Percentiles rank a stretch among this genome's conserved stretches.
These are phyloP conservation scores for Chaitophorus viminalis DNA, from an alignment of 2,888 invertebrate genomes.

Conservation along the genomic window DNA sequence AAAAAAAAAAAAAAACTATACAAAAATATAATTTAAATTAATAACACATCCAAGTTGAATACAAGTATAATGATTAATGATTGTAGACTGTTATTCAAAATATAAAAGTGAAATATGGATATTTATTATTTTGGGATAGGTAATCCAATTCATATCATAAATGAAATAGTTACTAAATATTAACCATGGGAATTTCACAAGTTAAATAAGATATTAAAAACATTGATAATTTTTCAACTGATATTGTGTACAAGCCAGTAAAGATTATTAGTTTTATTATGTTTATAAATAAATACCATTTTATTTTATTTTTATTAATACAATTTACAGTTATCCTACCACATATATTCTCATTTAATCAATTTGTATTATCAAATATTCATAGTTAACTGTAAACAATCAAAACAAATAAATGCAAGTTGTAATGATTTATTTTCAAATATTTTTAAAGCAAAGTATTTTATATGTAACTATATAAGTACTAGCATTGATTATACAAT, in stretches of 20 bases:
- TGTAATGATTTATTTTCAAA: no score
- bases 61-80: not conserved
- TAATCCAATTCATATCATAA: slow-evolving; percentile 42
- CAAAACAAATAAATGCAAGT: no score
- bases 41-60: not conserved
- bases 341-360: not conserved
- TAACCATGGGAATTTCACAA: slow-evolving; percentile 36
- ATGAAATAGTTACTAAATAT: slow-evolving; percentile 11
- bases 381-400: no score
- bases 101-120: slow-evolving; percentile 13
- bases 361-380: not conserved
- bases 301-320: not conserved
- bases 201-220: not conserved
- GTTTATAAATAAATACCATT: not conserved
- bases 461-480: no score
- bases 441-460: no score
- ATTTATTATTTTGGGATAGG: slow-evolving; percentile 18
- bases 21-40: not conserved
- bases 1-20: not conserved
- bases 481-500: no score
- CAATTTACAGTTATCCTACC: not conserved
- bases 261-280: not conserved
- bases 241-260: not conserved
- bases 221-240: slow-evolving; percentile 24
- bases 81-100: no score